Conservation (phyloP, 2,797 vertebrate genomes). For the Enteromius paludinosus region DNA sequence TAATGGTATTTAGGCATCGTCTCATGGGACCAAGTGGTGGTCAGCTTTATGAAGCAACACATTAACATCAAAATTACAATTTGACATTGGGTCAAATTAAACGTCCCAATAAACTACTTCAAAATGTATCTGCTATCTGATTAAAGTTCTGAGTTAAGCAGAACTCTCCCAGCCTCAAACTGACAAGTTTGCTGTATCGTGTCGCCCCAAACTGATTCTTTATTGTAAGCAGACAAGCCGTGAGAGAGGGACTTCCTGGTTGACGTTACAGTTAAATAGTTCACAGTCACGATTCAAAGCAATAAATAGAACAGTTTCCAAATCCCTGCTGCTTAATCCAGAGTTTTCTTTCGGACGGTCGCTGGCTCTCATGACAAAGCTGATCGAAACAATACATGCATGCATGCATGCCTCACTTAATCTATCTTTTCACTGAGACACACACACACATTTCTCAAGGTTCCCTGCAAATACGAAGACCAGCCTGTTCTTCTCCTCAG, state of each 20-base stretch:
- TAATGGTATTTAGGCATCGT: slow-evolving; percentile 27
- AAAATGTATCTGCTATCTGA: neutral
- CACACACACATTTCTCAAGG: slow-evolving; percentile 21
- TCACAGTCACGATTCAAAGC: slow-evolving; percentile 32
- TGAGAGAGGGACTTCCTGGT: neutral
- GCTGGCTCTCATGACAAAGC: slow-evolving; percentile 7
- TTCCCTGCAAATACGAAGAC: slow-evolving; percentile 29
- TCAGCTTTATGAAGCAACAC: slow-evolving; percentile 25
- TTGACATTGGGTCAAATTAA: neutral
- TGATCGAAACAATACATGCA: slow-evolving; percentile 23
- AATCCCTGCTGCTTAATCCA: slow-evolving; percentile 37
- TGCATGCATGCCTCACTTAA: slow-evolving; percentile 3
- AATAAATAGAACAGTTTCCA: slow-evolving; percentile 28
- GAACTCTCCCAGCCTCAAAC: slow-evolving; percentile 2
- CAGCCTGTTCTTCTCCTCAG: slow-evolving; percentile 6
- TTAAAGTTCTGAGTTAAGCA: neutral
- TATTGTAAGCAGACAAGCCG: neutral
- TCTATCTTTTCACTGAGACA: slow-evolving; percentile 22
- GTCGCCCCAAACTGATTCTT: neutral
- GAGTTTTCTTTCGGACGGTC: slow-evolving; percentile 13
- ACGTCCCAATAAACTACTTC: neutral
- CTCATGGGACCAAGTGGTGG: slow-evolving; percentile 4
- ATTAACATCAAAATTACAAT: neutral
- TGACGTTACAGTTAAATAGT: slow-evolving; percentile 11
- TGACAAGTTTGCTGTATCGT: neutral